Evolutionary conservation across 1,140 invertebrate genomes (phyloP), one percentile per base, ranked within the genome.

Genomic region (Gonioctena quinquepunctata): DNA sequence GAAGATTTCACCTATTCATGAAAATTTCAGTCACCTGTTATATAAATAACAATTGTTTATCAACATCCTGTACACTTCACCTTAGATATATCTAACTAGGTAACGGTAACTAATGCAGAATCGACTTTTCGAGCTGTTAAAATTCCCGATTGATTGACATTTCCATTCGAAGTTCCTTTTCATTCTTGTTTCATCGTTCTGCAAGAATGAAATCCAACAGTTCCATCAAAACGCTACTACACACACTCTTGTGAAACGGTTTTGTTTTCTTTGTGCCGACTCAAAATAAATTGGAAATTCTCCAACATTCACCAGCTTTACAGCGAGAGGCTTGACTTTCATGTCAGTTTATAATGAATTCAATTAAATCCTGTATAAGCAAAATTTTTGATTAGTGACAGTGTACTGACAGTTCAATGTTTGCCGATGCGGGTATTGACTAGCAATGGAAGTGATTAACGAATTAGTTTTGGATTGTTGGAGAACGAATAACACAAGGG

Each of bases 261-360:
- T 63, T 69, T 61, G 66, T 59, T 56, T 48, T 59, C 56, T 69
- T 69, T 72, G 66, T 68, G 42, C 6, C 13, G 48, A 42, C 59
- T 72, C 62, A 67, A 72, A 72, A 68, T 72, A 69, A 68, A 72
- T 72, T 72, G 71, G 63, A 72, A 71, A 71, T 64, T 71, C 48
- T 66, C 63, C 63, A 54, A 26, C 63, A 54, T 54, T 8, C 23
- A 54, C 33, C 26, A 22, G 21, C 63, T 54, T 26, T 66, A 54
- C 63, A 63, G 16, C 21, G 19, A 49, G 21, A 63, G 28, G 61
- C 61, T 26, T 26, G 19, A 56, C 48, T 54, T 26, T 26, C 50
- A 66, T 66, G 48, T 49, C 61, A 63, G 18, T 48, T 48, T n/a
- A 63, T 63, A 63, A 63, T 63, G 18, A 66, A 66, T 66, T 66